Evolutionary conservation across 2,888 invertebrate genomes (phyloP).

Genomic region (Stenolophus ochropezus): DNA sequence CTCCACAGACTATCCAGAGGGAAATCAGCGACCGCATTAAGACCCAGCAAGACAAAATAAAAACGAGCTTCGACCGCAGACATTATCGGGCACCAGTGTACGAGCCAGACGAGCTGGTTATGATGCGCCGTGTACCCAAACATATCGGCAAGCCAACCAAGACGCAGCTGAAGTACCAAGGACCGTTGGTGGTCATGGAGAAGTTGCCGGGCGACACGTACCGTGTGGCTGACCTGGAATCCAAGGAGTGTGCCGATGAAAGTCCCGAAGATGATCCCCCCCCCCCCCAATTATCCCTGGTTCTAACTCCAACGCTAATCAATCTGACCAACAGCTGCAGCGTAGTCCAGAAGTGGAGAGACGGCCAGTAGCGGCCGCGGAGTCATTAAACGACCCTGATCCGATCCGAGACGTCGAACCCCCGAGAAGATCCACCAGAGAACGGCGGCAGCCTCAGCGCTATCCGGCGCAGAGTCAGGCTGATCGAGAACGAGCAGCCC

Average conservation of each 20-base stretch:
- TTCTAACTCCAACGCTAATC: not conserved
- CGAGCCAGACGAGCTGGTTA: slow-evolving; percentile 43
- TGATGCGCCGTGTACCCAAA: slow-evolving; percentile 21
- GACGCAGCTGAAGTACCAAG: slow-evolving; percentile 45
- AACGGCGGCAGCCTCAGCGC: not conserved
- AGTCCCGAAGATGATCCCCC: not conserved
- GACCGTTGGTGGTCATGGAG: slow-evolving; percentile 41
- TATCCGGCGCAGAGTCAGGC: not conserved
- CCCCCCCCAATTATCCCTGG: not conserved
- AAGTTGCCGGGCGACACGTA: slow-evolving; percentile 16
- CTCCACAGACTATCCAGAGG: not conserved
- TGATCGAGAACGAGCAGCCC: slow-evolving; percentile 2
- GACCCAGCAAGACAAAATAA: not conserved
- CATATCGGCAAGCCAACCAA: slow-evolving; percentile 40
- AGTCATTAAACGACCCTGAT: not conserved
- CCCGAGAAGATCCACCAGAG: not conserved
- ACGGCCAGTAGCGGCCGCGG: not conserved
- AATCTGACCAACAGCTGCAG: not conserved
- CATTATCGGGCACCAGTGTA: not conserved
- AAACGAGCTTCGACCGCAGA: not conserved
- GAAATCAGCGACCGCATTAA: not conserved
- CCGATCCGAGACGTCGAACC: not conserved
- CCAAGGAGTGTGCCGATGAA: not conserved
- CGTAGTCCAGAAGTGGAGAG: not conserved
- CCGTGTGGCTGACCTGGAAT: not conserved